Conservation (phyloP, 2,797 vertebrate genomes). For the Labroides dimidiatus region DNA sequence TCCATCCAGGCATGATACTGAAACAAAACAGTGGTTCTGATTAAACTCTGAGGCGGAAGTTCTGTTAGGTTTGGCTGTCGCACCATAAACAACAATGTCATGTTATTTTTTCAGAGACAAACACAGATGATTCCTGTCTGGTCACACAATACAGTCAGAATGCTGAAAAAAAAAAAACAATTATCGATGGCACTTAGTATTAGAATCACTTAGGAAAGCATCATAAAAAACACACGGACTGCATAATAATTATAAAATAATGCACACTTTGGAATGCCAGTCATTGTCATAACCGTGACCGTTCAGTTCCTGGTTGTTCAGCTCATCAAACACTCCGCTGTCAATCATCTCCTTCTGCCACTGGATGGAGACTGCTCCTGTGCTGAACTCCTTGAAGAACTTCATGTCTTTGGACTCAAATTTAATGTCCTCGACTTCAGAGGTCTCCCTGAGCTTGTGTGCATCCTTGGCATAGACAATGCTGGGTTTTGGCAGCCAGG, state of each 20-base stretch:
- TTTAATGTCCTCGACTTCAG: slow-evolving; percentile 82
- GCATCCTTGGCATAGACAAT: slow-evolving; percentile 90
- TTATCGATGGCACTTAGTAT: slow-evolving; percentile 5
- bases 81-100: background rate
- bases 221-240: background rate
- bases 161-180: slow-evolving; percentile 8
- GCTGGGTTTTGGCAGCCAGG: slow-evolving; percentile 89
- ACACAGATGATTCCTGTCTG: background rate
- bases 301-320: slow-evolving; percentile 79
- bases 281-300: slow-evolving; percentile 33
- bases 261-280: slow-evolving; percentile 85
- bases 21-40: slow-evolving; percentile 22
- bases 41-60: slow-evolving; percentile 24
- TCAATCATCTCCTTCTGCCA: slow-evolving; percentile 94
- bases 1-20: background rate
- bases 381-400: slow-evolving; percentile 90
- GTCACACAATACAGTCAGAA: background rate
- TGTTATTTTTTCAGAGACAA: background rate
- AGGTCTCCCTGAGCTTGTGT: slow-evolving; percentile 83
- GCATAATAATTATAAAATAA: slow-evolving; percentile 80
- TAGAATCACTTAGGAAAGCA: slow-evolving; percentile 27
- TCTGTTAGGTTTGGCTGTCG: slow-evolving; percentile 24
- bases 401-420: slow-evolving; percentile 86
- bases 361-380: slow-evolving; percentile 85
- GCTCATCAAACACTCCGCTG: slow-evolving; percentile 88